Evolutionary conservation across 2,113 vertebrate species (phyloP).

Genomic region (Meriones unguiculatus): DNA sequence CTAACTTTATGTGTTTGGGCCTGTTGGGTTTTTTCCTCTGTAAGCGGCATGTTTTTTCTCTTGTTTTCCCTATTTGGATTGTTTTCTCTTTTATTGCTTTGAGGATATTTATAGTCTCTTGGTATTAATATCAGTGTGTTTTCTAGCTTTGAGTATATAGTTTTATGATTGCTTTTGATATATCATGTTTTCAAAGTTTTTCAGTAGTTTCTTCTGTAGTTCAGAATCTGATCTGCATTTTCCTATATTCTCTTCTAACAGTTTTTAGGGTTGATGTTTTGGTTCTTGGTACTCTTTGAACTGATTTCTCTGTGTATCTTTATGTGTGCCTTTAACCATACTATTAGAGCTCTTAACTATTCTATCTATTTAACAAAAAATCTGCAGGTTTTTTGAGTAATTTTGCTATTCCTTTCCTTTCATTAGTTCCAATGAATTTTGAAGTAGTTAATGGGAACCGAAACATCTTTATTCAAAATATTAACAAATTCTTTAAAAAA

Average conservation of each 20-base stretch:
- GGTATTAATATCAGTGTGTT: neutral
- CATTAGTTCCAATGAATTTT: constrained; percentile 36
- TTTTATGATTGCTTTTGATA: constrained; percentile 7
- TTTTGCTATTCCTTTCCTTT: constrained; percentile 15
- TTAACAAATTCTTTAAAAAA: neutral
- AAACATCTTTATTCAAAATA: constrained; percentile 35
- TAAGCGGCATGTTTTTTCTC: neutral
- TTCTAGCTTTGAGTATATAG: neutral
- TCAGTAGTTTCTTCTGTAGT: neutral
- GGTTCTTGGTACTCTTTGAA: neutral
- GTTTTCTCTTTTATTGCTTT: constrained; percentile 36
- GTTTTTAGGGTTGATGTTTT: neutral
- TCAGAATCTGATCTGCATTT: neutral
- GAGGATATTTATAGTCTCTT: neutral
- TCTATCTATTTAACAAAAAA: neutral
- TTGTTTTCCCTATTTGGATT: neutral
- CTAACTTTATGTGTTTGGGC: neutral
- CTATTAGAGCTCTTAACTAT: neutral
- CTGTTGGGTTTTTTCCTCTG: neutral
- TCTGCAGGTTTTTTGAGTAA: neutral
- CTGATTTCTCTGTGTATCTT: neutral
- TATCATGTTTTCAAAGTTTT: neutral
- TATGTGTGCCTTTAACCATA: neutral
- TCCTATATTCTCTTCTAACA: neutral
- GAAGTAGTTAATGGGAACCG: neutral